Percentiles rank a stretch among this genome's conserved stretches.
phyloP scores from a whole-genome alignment of 2,113 vertebrate genomes.

The Excalfactoria chinensis region DNA sequence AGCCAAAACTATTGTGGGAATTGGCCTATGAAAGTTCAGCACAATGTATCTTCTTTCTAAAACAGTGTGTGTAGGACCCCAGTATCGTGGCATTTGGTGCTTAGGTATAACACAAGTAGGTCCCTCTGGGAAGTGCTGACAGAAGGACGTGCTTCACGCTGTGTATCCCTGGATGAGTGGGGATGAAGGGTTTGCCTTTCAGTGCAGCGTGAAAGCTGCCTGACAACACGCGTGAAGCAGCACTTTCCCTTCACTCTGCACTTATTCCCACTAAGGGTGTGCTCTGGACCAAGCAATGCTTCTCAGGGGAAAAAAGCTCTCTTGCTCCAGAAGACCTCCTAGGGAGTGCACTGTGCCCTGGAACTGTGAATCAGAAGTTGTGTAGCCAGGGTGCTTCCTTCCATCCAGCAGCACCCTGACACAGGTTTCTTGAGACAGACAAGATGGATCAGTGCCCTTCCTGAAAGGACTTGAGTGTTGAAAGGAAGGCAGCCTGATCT shows the following conservation, averaged over 20 bases:
- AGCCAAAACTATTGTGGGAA: neutral
- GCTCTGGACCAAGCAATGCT: neutral
- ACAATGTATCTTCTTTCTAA: neutral
- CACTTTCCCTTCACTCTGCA: neutral
- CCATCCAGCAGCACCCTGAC: neutral
- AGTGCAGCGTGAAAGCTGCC: neutral
- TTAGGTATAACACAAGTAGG: neutral
- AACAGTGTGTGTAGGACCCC: neutral
- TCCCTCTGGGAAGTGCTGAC: neutral
- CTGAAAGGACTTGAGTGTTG: neutral
- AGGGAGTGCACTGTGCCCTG: neutral
- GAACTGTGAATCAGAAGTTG: neutral
- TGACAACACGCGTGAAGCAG: neutral
- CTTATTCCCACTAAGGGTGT: accelerated
- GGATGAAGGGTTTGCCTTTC: neutral
- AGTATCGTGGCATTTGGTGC: neutral
- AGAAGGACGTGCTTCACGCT: neutral
- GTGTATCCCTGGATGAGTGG: accelerated
- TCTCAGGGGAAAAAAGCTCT: neutral
- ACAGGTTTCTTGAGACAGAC: neutral
- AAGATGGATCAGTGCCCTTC: neutral
- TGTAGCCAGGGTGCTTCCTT: neutral
- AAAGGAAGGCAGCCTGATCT: neutral
- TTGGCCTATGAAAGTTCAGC: neutral
- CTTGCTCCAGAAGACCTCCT: neutral